phyloP scores from a whole-genome alignment of 2,888 invertebrate species.

The Melanophora roralis region DNA sequence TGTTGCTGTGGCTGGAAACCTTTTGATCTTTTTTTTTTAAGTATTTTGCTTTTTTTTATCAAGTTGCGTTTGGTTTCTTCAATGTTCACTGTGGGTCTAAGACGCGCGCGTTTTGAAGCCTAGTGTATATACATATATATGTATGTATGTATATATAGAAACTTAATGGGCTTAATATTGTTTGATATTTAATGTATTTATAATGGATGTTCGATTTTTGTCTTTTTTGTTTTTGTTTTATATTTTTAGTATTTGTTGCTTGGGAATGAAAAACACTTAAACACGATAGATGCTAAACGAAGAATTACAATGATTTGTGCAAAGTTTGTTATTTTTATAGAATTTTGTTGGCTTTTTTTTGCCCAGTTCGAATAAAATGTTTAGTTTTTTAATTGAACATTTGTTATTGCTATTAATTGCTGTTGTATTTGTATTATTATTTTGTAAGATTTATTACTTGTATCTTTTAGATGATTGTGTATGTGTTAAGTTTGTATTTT shows the following conservation, averaged over 20 bases:
- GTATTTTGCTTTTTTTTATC: background rate
- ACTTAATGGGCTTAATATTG: background rate
- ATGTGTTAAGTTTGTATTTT: background rate
- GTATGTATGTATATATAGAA: background rate
- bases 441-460: conserved; percentile 12
- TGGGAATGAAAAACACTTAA: background rate
- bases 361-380: conserved; percentile 24
- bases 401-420: conserved; percentile 24
- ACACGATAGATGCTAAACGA: conserved; percentile 47
- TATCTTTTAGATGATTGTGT: conserved; percentile 8
- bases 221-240: background rate
- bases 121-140: background rate
- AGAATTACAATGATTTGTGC: conserved; percentile 61
- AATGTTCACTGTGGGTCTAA: background rate
- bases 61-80: conserved; percentile 28
- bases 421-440: conserved; percentile 43
- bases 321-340: conserved; percentile 75
- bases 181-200: conserved; percentile 14
- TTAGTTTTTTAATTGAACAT: conserved; percentile 3
- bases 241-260: background rate
- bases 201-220: conserved; percentile 1
- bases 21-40: background rate
- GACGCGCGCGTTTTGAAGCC: background rate
- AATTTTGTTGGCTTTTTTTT: conserved; percentile 63
- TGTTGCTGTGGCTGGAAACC: conserved; percentile 25